Percentiles rank a stretch among this genome's conserved stretches.
Evolutionary conservation across 2,113 vertebrate genomes (phyloP).

Genomic region (Bothrops jararaca): DNA sequence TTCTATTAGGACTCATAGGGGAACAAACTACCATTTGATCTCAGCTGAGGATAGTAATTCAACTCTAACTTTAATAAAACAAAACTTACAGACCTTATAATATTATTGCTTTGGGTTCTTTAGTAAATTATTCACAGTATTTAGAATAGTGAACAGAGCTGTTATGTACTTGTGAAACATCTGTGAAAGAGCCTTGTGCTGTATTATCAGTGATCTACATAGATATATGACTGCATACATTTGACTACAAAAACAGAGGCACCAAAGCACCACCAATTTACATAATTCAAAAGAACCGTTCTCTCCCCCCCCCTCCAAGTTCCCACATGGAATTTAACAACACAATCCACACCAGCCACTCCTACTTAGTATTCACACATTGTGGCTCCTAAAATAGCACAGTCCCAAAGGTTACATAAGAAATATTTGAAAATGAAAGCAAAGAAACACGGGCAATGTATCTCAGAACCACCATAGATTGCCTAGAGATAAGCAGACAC

Average conservation of each 20-base stretch:
- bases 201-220: background rate
- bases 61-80: background rate
- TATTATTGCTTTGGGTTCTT: background rate
- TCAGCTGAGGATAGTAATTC: background rate
- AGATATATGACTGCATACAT: background rate
- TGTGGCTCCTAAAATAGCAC: background rate
- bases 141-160: background rate
- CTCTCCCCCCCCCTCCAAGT: background rate
- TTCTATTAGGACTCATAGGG: background rate
- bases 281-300: background rate
- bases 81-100: background rate
- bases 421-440: slow-evolving; percentile 12
- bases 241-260: background rate
- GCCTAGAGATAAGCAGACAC: background rate
- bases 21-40: background rate
- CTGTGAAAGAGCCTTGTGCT: background rate
- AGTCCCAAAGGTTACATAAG: background rate
- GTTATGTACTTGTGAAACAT: background rate
- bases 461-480: background rate
- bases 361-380: background rate
- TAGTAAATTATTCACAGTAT: background rate
- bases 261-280: background rate
- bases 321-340: background rate
- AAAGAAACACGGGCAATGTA: background rate
- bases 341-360: background rate